Conservation (phyloP, 2,797 vertebrate species). For the Megaceryle alcyon region DNA sequence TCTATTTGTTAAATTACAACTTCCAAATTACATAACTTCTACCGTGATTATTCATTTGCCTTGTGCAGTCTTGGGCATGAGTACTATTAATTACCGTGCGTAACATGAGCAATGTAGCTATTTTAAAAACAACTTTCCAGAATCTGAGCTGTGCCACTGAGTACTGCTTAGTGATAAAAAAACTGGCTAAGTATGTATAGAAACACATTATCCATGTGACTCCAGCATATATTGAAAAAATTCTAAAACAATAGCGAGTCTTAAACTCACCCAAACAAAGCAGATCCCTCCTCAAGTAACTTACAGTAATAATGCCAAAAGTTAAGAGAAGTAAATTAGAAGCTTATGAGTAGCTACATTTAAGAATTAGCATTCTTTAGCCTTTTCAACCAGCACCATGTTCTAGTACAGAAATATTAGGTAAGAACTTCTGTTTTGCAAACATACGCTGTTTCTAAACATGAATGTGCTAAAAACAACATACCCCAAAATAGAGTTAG, state of each 20-base stretch:
- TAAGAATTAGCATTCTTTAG: background rate
- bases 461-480: background rate
- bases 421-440: background rate
- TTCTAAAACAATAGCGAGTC: background rate
- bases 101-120: background rate
- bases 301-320: background rate
- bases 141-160: background rate
- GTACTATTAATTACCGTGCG: background rate
- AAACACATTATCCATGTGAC: background rate
- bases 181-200: background rate
- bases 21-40: background rate
- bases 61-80: background rate
- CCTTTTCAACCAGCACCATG: background rate
- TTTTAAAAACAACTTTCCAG: background rate
- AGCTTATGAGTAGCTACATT: background rate
- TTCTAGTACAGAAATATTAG: background rate
- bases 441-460: background rate
- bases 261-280: background rate
- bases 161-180: background rate
- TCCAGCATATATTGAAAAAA: background rate
- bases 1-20: background rate
- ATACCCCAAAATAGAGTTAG: background rate
- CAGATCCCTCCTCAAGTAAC: background rate
- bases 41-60: background rate
- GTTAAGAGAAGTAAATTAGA: background rate